Evolutionary conservation across 2,888 invertebrate genomes (phyloP).

Genomic region (Philaethria dido): DNA sequence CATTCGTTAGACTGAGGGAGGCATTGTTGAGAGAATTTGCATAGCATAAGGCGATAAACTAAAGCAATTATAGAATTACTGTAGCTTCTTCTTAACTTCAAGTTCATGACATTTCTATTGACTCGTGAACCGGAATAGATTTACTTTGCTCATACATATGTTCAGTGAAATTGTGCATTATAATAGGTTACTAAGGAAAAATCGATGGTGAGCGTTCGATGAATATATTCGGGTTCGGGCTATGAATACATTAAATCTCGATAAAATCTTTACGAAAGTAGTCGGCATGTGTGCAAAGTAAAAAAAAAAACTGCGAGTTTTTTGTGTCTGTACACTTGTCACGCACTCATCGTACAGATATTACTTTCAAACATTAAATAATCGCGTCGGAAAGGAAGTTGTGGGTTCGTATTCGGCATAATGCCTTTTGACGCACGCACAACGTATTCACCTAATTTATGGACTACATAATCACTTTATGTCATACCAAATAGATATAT

Average conservation of each 20-base stretch:
- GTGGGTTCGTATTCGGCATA: conserved; percentile 67
- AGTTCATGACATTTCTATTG: conserved; percentile 17
- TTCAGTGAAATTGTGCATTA: neutral
- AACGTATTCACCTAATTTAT: conserved; percentile 42
- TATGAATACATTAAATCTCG: conserved; percentile 48
- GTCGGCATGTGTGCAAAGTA: conserved; percentile 43
- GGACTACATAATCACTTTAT: conserved; percentile 30
- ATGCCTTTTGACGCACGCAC: conserved; percentile 64
- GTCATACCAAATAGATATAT: conserved; percentile 17
- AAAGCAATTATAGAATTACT: conserved; percentile 20
- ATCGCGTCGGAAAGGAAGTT: conserved; percentile 73
- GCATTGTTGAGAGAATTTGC: conserved; percentile 34
- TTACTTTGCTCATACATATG: neutral
- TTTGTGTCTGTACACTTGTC: conserved; percentile 57
- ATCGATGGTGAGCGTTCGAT: conserved; percentile 9
- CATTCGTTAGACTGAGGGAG: conserved; percentile 41
- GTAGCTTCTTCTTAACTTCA: conserved; percentile 10
- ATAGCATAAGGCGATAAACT: conserved; percentile 31
- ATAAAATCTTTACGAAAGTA: conserved; percentile 66
- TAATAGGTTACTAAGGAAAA: conserved; percentile 11
- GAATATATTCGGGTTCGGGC: conserved; percentile 15
- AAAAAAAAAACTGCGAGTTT: conserved; percentile 54
- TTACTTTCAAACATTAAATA: conserved; percentile 56
- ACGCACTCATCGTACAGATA: conserved; percentile 58
- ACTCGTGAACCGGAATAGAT: conserved; percentile 11